Conservation (phyloP, 2,888 invertebrate genomes). For the Metallyticus violacea region DNA sequence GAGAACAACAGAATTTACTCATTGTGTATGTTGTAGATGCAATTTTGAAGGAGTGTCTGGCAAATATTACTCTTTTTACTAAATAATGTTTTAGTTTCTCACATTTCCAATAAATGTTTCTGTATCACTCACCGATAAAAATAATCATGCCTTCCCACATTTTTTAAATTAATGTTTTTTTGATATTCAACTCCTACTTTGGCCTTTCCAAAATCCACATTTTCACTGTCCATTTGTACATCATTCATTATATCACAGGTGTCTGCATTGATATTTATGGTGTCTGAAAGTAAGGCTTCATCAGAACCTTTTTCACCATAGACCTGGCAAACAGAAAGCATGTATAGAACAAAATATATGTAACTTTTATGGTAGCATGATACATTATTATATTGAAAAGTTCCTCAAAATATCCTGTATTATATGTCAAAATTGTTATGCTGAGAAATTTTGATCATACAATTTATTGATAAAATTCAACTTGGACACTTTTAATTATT, state of each 20-base stretch:
- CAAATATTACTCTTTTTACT: too few relatives aligned
- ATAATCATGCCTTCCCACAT: conserved; percentile 57
- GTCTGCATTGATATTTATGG: conserved; percentile 53
- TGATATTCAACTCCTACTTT: conserved; percentile 54
- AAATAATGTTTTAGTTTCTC: too few relatives aligned
- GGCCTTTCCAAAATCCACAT: conserved; percentile 56
- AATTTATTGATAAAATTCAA: too few relatives aligned
- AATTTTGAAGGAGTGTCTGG: too few relatives aligned
- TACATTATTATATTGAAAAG: too few relatives aligned
- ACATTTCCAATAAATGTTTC: neutral
- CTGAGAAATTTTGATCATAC: too few relatives aligned
- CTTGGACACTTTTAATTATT: too few relatives aligned
- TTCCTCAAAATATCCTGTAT: too few relatives aligned
- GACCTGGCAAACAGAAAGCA: conserved; percentile 7
- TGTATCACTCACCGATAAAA: conserved; percentile 50
- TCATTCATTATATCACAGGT: conserved; percentile 59
- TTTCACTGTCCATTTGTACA: conserved; percentile 48
- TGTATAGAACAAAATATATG: neutral
- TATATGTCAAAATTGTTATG: too few relatives aligned
- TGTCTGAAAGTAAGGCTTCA: conserved; percentile 49
- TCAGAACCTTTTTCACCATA: conserved; percentile 11
- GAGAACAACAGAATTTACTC: too few relatives aligned
- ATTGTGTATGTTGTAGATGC: too few relatives aligned
- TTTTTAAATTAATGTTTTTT: conserved; percentile 52
- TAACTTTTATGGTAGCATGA: too few relatives aligned